Base-by-base conservation (phyloP, 1,140 invertebrate species). In the Cotesia vestalis region DNA sequence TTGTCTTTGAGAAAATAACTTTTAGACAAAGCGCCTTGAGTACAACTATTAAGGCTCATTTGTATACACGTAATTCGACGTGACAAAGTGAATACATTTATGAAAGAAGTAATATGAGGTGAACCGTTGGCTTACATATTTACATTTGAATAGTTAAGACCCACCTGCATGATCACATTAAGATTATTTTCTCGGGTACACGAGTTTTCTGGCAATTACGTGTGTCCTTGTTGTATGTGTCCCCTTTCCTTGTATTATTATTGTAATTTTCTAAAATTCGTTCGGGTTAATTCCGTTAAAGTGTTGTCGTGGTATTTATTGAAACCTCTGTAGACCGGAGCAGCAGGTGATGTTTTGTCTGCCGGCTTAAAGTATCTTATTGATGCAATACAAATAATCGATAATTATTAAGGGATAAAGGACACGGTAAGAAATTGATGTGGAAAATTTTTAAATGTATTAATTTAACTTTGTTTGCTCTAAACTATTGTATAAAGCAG, bases 161-260 rank as follows among this genome's bases (percentile, higher is more conserved):
- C 34, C 70, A 72, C 70, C 70, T 72, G 70, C 70, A 64, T 66
- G 70, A 72, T 72, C 70, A 66, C 14, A 34, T 34, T 38, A 20
- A 66, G 70, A 72, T 72, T 72, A 72, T 72, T 66, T 66, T 60
- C 51, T 60, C 17, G 9, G 35, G 35, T 66, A 72, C 70, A 72
- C 17, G 35, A 14, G 9, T 72, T 72, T 72, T 66, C 52, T 66
- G 34, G 36, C 70, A 72, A 72, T 72, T 72, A 66, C 70, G 12
- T 35, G 51, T 20, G 34, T 64, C 4, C 27, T 8, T 46, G 40
- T 27, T 6, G 40, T 46, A 27, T 27, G 27, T 46, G 5, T 46
- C 40, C 35, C 17, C 52, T 53, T 12, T 51, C 34, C 4, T n/a
- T 59, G 51, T 72, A 72, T 59, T 72, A 72, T 72, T 38, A 72